Evolutionary conservation across 2,797 vertebrate genomes (phyloP).

Genomic region (Lacerta agilis): DNA sequence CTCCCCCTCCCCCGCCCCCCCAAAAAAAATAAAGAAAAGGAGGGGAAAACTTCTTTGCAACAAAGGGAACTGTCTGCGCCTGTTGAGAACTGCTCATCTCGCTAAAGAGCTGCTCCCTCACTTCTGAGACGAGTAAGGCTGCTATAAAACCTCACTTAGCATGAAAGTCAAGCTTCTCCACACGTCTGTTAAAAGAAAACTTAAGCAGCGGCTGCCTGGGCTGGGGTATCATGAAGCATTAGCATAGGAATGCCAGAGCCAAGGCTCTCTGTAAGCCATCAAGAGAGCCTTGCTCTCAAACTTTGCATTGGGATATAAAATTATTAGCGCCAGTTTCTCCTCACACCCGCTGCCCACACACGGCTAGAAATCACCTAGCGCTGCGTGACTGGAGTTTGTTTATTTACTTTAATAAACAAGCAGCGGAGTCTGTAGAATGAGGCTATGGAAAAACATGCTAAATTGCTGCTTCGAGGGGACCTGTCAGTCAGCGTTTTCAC

Average conservation of each 20-base stretch:
- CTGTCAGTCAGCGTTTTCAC: constrained; percentile 46
- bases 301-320: constrained; percentile 44
- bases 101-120: constrained; percentile 5
- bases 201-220: not conserved
- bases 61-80: not conserved
- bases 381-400: constrained; percentile 65
- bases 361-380: constrained; percentile 68
- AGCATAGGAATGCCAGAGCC: constrained; percentile 22
- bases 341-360: constrained; percentile 23
- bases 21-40: not conserved
- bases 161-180: constrained; percentile 23
- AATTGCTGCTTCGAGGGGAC: constrained; percentile 50
- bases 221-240: constrained; percentile 25
- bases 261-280: constrained; percentile 6
- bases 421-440: constrained; percentile 63
- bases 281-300: constrained; percentile 22
- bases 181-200: constrained; percentile 33
- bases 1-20: too few species aligned
- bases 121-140: too few species aligned
- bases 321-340: constrained; percentile 53
- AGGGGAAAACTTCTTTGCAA: not conserved
- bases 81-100: constrained; percentile 3
- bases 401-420: constrained; percentile 67
- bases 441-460: constrained; percentile 70
- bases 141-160: constrained; percentile 39